Evolutionary conservation across 2,888 invertebrate genomes (phyloP), one percentile per base, ranked within the genome.

Genomic region (Lacanobia wlatinum): DNA sequence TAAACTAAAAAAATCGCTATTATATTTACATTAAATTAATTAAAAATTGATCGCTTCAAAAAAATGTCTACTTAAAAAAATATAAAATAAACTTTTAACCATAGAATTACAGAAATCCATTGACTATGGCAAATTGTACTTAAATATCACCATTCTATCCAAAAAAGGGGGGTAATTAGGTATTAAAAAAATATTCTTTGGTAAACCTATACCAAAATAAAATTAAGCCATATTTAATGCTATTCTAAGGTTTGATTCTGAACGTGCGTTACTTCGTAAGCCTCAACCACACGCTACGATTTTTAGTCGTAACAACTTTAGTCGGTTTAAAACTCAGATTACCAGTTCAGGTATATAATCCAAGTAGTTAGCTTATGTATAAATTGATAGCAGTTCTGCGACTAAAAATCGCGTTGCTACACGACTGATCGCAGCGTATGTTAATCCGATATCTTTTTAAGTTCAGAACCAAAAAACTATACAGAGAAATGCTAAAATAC

Each of bases 51-150:
- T 85, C 69, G 76, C 70, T 87, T 84, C 80, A 78, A 85, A 87
- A 87, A 87, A 87, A 85, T 83, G 68, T 86, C 87, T 86, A 88
- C 84, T 87, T 88, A 90, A 85, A 90, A 89, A 89, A 90, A 88
- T 83, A 88, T 85, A 88, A 86, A 87, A 80, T 83, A 86, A 87
- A 71, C 73, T 67, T 78, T 83, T 78, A 76, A 80, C 88, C 87
- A 87, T 80, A 84, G 81, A 59, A 76, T 85, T 81, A 85, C 86
- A 84, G 85, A 86, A 88, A 88, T 88, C 82, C 78, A 87, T 89
- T 82, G 81, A 87, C 87, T 90, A 91, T 92, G 92, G 92, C 84
- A 87, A 78, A 93, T 93, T 93, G 93, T 93, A 93, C 93, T 93
- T 93, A 88, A 81, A 84, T 91, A 92, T 93, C 92, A 92, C 92